Evolutionary conservation across 2,888 invertebrate species (phyloP).

Genomic region (Trichopria drosophilae): DNA sequence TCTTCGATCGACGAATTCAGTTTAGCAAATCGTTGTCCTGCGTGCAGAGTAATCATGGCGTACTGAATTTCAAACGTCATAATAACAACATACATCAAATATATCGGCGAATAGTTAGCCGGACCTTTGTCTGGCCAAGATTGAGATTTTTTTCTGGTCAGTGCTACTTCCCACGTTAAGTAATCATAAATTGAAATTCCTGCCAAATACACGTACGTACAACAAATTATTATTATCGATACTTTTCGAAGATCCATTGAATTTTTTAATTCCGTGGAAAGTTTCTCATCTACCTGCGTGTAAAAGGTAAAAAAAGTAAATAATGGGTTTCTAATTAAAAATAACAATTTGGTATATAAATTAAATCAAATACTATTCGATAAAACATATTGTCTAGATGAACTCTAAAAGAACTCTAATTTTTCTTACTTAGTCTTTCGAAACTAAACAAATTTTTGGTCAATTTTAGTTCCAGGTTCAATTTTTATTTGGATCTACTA

Average conservation of each 20-base stretch:
- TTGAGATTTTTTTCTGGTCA: background rate
- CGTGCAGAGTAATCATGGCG: constrained; percentile 63
- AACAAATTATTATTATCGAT: constrained; percentile 40
- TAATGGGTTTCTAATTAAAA: background rate
- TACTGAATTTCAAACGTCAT: constrained; percentile 66
- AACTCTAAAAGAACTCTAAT: no score
- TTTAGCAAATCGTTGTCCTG: constrained; percentile 62
- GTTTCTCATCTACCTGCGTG: constrained; percentile 46
- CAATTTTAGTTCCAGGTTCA: no score
- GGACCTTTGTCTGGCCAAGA: constrained; percentile 46
- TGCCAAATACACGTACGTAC: constrained; percentile 39
- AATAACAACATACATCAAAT: constrained; percentile 65
- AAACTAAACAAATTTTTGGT: no score
- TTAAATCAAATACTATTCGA: no score
- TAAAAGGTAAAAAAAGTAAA: background rate
- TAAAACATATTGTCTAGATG: no score
- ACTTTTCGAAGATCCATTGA: constrained; percentile 44
- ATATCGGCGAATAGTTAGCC: constrained; percentile 64
- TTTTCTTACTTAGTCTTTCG: no score
- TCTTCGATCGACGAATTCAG: constrained; percentile 62
- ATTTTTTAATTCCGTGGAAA: constrained; percentile 41
- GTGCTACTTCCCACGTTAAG: constrained; percentile 33
- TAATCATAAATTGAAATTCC: constrained; percentile 45
- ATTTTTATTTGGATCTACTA: no score
- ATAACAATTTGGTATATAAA: background rate